phyloP scores from a whole-genome alignment of 1,140 invertebrate genomes.

The Dysdera silvatica region DNA sequence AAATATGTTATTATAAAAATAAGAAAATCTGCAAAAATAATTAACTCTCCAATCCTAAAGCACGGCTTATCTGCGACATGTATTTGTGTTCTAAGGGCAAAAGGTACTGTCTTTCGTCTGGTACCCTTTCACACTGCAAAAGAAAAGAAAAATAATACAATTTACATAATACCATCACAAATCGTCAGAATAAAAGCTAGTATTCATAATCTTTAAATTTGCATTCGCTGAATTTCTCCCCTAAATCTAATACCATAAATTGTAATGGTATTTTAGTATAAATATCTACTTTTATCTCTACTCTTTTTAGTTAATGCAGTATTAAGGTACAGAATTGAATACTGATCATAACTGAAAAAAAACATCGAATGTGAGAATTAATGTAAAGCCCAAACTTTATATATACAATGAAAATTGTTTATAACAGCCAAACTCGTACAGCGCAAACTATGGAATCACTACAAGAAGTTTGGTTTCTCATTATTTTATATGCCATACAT shows the following conservation, averaged over 20 bases:
- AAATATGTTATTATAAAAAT: too few relatives aligned
- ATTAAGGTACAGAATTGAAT: too few relatives aligned
- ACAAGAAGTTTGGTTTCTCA: too few relatives aligned
- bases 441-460: too few relatives aligned
- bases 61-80: slow-evolving; percentile 48
- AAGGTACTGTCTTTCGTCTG: slow-evolving; percentile 47
- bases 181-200: neutral
- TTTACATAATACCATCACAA: neutral
- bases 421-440: too few relatives aligned
- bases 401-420: too few relatives aligned
- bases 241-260: slow-evolving; percentile 20
- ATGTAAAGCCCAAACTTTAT: too few relatives aligned
- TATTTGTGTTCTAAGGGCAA: slow-evolving; percentile 51
- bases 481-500: too few relatives aligned
- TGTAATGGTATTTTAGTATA: neutral
- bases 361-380: too few relatives aligned
- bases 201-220: neutral
- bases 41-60: slow-evolving; percentile 38
- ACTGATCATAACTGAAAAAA: too few relatives aligned
- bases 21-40: too few relatives aligned
- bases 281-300: neutral
- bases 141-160: neutral
- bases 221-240: neutral
- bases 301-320: too few relatives aligned
- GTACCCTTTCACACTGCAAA: slow-evolving; percentile 46